phyloP scores from a whole-genome alignment of 1,140 invertebrate species.

The Lepidurus apus region DNA sequence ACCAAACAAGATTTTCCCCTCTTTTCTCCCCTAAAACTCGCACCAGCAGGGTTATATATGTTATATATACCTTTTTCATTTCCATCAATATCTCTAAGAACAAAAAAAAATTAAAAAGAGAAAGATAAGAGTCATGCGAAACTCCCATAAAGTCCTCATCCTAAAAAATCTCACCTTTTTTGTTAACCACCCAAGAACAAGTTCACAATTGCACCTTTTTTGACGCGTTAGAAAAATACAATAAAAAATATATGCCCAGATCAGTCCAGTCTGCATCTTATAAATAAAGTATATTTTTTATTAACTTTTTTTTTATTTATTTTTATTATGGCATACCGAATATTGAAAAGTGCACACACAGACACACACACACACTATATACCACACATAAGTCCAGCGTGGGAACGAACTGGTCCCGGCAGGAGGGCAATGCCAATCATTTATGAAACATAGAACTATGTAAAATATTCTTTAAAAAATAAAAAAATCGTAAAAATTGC shows the following conservation, averaged over 20 bases:
- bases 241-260: background rate
- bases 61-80: background rate
- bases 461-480: background rate
- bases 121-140: background rate
- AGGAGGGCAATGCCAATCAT: constrained; percentile 12
- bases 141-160: constrained; percentile 21
- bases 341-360: background rate
- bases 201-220: background rate
- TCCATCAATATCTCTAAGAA: background rate
- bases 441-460: constrained; percentile 10
- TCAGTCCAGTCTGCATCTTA: background rate
- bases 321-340: background rate
- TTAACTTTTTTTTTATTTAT: background rate
- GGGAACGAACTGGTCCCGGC: constrained; percentile 6
- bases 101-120: background rate
- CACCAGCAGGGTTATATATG: background rate
- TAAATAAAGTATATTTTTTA: background rate
- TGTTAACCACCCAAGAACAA: constrained; percentile 11
- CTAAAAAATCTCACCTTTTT: background rate
- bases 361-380: background rate
- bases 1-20: background rate
- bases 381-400: background rate
- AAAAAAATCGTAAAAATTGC: no score
- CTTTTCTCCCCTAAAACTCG: background rate
- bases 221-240: background rate